A percentile compares a stretch with the other conserved stretches of the same genome.
Conservation (phyloP, 2,888 invertebrate genomes). For the Erpobdella octoculata region DNA sequence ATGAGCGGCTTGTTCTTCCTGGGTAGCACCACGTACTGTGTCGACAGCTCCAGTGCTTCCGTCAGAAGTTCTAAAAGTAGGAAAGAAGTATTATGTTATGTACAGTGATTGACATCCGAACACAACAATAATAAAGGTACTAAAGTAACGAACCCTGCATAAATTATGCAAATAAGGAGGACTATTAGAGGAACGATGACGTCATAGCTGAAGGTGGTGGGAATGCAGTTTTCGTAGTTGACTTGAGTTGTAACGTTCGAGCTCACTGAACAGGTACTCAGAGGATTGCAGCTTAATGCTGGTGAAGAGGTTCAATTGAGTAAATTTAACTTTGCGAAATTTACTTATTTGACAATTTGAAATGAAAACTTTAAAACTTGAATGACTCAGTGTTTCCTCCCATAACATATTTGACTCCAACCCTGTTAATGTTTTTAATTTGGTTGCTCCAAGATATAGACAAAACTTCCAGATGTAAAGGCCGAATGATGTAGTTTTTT, state of each 20-base stretch:
- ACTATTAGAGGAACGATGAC: conserved; percentile 83
- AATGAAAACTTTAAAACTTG: no score
- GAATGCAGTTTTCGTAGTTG: neutral
- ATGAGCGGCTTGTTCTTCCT: neutral
- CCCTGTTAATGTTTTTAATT: no score
- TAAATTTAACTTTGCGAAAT: no score
- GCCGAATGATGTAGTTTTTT: neutral
- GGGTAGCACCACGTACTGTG: neutral
- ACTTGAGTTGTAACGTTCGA: neutral
- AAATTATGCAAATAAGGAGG: conserved; percentile 89
- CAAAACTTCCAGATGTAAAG: no score
- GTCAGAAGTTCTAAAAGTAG: neutral
- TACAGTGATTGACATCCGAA: neutral
- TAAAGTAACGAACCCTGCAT: conserved; percentile 59
- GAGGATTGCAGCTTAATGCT: conserved; percentile 28
- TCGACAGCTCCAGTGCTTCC: conserved; percentile 3
- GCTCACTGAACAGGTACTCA: neutral
- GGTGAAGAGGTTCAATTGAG: neutral
- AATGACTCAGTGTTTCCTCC: no score
- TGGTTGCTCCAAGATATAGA: no score
- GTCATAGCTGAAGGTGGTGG: conserved; percentile 58
- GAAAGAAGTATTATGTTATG: neutral
- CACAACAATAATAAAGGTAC: neutral
- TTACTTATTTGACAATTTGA: no score
- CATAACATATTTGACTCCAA: no score